Evolutionary conservation across 2,113 vertebrate species (phyloP).

Genomic region (Numenius arquata): DNA sequence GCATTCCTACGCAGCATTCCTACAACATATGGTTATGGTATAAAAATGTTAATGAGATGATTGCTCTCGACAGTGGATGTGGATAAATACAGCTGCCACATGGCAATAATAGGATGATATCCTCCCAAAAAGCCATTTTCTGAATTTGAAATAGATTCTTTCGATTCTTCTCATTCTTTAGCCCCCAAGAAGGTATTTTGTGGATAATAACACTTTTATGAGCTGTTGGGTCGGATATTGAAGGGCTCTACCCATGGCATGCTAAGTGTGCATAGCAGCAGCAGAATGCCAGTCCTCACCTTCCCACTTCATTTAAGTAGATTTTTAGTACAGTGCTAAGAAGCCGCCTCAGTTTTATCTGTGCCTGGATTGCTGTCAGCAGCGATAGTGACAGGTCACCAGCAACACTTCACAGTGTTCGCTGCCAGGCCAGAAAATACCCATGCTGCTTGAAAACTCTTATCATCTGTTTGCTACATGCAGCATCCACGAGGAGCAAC

Average conservation of each 20-base stretch:
- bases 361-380: background rate
- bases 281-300: background rate
- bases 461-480: background rate
- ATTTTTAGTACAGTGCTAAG: background rate
- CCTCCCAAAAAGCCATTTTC: background rate
- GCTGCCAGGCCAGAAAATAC: background rate
- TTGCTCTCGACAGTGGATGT: background rate
- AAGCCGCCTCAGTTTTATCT: background rate
- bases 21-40: background rate
- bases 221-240: background rate
- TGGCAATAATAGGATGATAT: background rate
- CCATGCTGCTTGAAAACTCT: background rate
- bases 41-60: background rate
- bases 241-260: background rate
- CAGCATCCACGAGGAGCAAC: background rate
- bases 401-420: background rate
- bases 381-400: background rate
- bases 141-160: background rate
- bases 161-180: constrained; percentile 47
- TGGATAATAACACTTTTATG: constrained; percentile 22
- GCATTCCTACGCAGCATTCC: background rate
- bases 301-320: background rate
- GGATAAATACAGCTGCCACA: background rate
- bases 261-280: background rate
- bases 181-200: constrained; percentile 36